Evolutionary conservation across 2,797 vertebrate genomes (phyloP), one percentile per base, ranked within the genome.

Genomic region (Sebastes kiyomatsui): DNA sequence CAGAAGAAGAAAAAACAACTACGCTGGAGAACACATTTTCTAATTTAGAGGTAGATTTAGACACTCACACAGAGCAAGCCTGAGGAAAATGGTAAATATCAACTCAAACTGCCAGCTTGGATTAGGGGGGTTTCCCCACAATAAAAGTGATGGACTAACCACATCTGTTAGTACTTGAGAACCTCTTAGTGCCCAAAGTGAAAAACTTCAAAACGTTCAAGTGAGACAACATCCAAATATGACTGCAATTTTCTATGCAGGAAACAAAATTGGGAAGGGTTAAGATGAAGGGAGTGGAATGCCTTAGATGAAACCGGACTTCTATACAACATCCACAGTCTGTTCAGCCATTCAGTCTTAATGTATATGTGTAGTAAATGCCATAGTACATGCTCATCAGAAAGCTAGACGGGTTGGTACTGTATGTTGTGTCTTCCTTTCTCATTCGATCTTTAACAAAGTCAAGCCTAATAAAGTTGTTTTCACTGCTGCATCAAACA

Each of bases 121-220:
- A 72, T 77, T 54, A 64, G 59, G 68, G 42, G 60, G 35, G 60
- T 20, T 62, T 27, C 72, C 75, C 54, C 75, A 71, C 70, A 79
- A 83, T 81, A 82, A 85, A 60, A 67, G 79, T 77, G 74, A 84
- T 75, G 72, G 33, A 82, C 82, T 46, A 59, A 85, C 77, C 67
- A 87, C 91, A 91, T 85, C 85, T 91, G 91, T 88, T 84, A 89
- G 90, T 52, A 90, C 87, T 92, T 84, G 78, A 87, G 72, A 81
- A 81, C 80, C 77, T 89, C 74, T 88, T 70, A 80, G 82, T 81
- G 80, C 79, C 77, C 83, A 80, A 65, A 86, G 72, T 86, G 79
- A 83, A 87, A 84, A 85, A 89, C 82, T 89, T 88, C 66, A 90
- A 86, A 90, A 85, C 18, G 2, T 65, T 85, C 64, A 83, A 81